These are phyloP conservation scores for Drosophila meridiana DNA, from an alignment of 2,888 invertebrate species.

Conservation along the genomic window DNA sequence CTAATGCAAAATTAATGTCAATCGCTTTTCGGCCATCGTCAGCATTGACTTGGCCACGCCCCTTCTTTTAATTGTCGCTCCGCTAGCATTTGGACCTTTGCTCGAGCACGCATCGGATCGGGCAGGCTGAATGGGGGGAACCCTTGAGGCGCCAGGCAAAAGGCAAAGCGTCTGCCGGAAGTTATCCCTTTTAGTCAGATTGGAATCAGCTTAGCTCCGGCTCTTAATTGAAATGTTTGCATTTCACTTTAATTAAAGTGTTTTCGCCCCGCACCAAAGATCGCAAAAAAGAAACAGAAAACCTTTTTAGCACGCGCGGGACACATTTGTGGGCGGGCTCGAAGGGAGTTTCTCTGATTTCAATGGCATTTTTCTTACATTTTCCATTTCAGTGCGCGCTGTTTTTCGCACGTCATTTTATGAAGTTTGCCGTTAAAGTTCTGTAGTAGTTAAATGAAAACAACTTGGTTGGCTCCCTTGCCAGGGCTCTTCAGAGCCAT, in stretches of 20 bases:
- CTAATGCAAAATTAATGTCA: slow-evolving; percentile 80
- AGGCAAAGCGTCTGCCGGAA: slow-evolving; percentile 68
- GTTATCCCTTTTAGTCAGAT: slow-evolving; percentile 79
- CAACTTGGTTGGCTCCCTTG: slow-evolving; percentile 38
- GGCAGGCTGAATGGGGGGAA: slow-evolving; percentile 5
- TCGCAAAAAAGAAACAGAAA: slow-evolving; percentile 15
- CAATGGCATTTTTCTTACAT: slow-evolving; percentile 47
- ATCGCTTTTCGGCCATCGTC: slow-evolving; percentile 46
- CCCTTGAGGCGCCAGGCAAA: slow-evolving; percentile 48
- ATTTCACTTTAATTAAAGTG: slow-evolving; percentile 77
- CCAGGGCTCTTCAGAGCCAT: slow-evolving; percentile 4
- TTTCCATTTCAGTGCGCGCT: slow-evolving; percentile 51
- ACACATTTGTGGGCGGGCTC: neutral
- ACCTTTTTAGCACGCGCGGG: slow-evolving; percentile 45
- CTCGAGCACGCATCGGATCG: slow-evolving; percentile 48
- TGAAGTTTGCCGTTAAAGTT: slow-evolving; percentile 67
- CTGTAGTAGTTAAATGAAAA: slow-evolving; percentile 66
- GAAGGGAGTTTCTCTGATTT: slow-evolving; percentile 22
- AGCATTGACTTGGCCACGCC: slow-evolving; percentile 61
- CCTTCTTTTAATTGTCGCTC: slow-evolving; percentile 62
- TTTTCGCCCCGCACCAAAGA: slow-evolving; percentile 26
- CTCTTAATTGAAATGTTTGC: slow-evolving; percentile 79
- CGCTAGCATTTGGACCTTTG: slow-evolving; percentile 54
- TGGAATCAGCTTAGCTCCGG: slow-evolving; percentile 73
- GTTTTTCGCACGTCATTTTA: slow-evolving; percentile 70